These are phyloP conservation scores for Sphaerophoria rueppellii DNA, from an alignment of 2,888 invertebrate genomes.

Conservation along the genomic window DNA sequence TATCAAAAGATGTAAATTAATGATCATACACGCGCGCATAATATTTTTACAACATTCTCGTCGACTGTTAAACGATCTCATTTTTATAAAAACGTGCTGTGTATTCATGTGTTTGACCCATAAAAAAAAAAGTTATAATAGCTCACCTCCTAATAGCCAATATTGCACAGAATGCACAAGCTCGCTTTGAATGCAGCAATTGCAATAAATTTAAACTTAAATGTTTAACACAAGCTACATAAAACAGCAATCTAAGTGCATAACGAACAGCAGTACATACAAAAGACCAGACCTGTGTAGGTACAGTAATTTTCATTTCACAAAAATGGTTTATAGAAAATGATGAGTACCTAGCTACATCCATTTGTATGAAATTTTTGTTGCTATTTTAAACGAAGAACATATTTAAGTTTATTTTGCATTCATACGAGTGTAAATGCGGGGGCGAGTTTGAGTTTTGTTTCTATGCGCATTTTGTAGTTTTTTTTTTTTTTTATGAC, in stretches of 20 bases:
- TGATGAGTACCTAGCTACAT: constrained; percentile 9
- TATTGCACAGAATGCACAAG: constrained; percentile 33
- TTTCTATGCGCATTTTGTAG: constrained; percentile 19
- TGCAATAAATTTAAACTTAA: constrained; percentile 56
- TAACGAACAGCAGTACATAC: neutral
- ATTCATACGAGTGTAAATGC: neutral
- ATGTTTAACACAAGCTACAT: constrained; percentile 43
- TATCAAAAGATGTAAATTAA: constrained; percentile 10
- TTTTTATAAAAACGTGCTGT: neutral
- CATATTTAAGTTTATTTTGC: constrained; percentile 22
- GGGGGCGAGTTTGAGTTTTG: constrained; percentile 16
- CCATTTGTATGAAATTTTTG: too few species aligned
- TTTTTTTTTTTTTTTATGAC: neutral
- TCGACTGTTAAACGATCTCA: constrained; percentile 13
- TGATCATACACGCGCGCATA: constrained; percentile 43
- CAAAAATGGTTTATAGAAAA: constrained; percentile 12
- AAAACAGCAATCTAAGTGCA: neutral
- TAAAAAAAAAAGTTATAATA: constrained; percentile 26
- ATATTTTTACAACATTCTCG: constrained; percentile 32
- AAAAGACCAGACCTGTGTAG: neutral
- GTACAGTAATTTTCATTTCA: constrained; percentile 5
- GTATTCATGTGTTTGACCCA: constrained; percentile 14
- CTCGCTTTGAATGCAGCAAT: constrained; percentile 30
- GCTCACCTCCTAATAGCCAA: constrained; percentile 20
- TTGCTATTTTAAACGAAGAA: constrained; percentile 13